Evolutionary conservation across 2,113 vertebrate species (phyloP).

Genomic region (Planiliza haematocheilus): DNA sequence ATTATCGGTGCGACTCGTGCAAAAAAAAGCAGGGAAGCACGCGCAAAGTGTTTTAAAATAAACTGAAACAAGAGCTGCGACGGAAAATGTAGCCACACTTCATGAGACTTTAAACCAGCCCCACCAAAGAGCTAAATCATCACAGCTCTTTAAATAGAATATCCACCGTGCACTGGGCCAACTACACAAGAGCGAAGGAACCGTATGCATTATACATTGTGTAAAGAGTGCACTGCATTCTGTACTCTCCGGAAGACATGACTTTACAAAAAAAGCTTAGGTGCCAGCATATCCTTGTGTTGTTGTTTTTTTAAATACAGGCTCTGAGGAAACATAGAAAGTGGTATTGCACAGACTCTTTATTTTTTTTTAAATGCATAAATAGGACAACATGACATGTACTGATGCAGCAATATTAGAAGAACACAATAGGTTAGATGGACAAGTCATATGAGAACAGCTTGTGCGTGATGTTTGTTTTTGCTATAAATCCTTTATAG

Average conservation of each 20-base stretch:
- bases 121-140: constrained; percentile 33
- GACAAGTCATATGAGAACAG: background rate
- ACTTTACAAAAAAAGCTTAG: constrained; percentile 55
- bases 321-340: background rate
- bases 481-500: background rate
- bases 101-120: constrained; percentile 28
- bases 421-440: background rate
- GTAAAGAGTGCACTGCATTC: constrained; percentile 65
- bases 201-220: constrained; percentile 68
- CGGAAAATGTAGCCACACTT: constrained; percentile 10
- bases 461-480: background rate
- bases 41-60: background rate
- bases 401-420: background rate
- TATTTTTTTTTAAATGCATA: constrained; percentile 10
- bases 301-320: background rate
- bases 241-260: constrained; percentile 52
- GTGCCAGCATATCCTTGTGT: constrained; percentile 5
- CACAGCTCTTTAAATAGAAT: constrained; percentile 51
- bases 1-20: background rate
- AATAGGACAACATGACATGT: background rate
- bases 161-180: constrained; percentile 29
- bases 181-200: constrained; percentile 42
- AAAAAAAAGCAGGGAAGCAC: background rate
- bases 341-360: constrained; percentile 2
- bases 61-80: background rate